These are phyloP conservation scores for Oreochromis niloticus DNA, from an alignment of 2,113 vertebrate genomes.

Conservation along the genomic window DNA sequence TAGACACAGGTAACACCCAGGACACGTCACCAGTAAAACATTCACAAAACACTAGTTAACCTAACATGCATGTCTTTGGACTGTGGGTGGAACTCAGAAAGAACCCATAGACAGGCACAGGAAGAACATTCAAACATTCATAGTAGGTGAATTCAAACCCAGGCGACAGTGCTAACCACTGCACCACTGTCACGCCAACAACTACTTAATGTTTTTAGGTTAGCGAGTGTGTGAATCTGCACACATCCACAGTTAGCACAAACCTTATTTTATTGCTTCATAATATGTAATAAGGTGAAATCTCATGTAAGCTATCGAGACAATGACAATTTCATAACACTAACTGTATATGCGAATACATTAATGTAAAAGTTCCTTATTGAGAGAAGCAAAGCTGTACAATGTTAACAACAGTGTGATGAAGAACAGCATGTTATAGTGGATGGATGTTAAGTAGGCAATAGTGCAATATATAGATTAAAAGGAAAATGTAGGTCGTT, in stretches of 20 bases:
- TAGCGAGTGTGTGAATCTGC: background rate
- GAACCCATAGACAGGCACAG: background rate
- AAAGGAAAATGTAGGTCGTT: background rate
- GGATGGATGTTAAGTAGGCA: background rate
- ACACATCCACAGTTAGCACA: background rate
- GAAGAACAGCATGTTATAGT: background rate
- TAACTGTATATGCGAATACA: background rate
- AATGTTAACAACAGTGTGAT: background rate
- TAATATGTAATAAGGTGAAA: background rate
- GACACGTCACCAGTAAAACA: accelerated
- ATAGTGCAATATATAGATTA: background rate
- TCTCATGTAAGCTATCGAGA: background rate
- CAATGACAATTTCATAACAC: background rate
- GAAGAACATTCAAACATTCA: background rate
- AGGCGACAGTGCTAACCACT: background rate
- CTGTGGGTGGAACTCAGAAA: background rate
- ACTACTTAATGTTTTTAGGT: background rate
- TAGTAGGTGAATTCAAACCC: background rate
- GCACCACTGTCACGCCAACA: background rate
- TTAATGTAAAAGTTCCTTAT: background rate
- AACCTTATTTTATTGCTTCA: background rate
- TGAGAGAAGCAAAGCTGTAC: background rate
- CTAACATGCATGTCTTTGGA: background rate
- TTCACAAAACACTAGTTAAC: background rate
- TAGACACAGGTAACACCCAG: background rate